Base-by-base conservation (phyloP, 2,888 invertebrate species). In the Stomorhina lunata region DNA sequence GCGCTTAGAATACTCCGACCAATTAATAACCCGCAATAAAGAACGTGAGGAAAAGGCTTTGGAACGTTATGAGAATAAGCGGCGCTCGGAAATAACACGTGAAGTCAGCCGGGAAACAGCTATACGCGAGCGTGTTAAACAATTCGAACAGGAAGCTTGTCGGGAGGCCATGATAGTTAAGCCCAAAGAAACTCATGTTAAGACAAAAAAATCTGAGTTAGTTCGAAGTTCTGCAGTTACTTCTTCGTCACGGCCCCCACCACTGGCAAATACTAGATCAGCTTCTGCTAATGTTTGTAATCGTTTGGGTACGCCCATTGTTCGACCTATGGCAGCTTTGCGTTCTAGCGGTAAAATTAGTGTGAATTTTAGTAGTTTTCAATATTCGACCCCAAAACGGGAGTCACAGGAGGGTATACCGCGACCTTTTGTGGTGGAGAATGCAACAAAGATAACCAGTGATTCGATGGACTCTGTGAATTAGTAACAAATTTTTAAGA, bases 1-100 rank as follows among this genome's bases (percentile, higher is more conserved):
- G 55, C 90, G 91, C 9, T 84, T 90, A 0, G 91, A 91, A 83
- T 88, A 90, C 5, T 87, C 89, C 1, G 88, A 90, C 34, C 66
- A 87, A 0, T 86, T 91, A 17, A 88, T 90, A 12, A 86, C 88
- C 59, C 87, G 89, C 40, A 89, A 90, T 76, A 89, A 90, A 37
- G 88, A 90, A 80, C 87, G 88, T 0, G 90, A 91, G 61, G 87
- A 90, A 59, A 86, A 87, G 78, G 88, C 88, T 0, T 45, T 88
- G 15, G 89, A 89, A 50, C 86, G 89, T 10, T 89, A 86, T 61
- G 90, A 89, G n/a, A 86, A 86, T 15, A 91, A 90, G 76, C 85
- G 88, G 1, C 88, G 89, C 3, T 79, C 85, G 0, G 91, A 90
- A 85, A 88, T 90, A 25, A 86, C 88, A 4, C 88, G 87, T 77